Percentiles rank a stretch among this genome's conserved stretches.
Conservation (phyloP, 1,140 invertebrate genomes). For the Triops cancriformis region DNA sequence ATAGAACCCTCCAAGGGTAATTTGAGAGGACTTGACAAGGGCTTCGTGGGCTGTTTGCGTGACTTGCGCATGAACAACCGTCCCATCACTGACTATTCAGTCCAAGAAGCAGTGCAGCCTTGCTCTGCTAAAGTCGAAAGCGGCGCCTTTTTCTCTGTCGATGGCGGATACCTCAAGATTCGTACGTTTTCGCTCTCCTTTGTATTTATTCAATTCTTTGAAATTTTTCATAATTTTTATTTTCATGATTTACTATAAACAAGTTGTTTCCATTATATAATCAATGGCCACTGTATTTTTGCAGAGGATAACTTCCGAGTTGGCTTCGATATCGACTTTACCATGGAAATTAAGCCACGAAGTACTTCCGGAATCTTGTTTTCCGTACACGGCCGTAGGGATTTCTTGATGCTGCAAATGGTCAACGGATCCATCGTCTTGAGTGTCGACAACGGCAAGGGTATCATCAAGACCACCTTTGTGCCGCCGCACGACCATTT, state of each 20-base stretch:
- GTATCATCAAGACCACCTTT: constrained; percentile 64
- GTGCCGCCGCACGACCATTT: constrained; percentile 57
- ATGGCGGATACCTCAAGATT: constrained; percentile 56
- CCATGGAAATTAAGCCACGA: constrained; percentile 80
- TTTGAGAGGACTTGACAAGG: constrained; percentile 44
- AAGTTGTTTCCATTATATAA: too few relatives aligned
- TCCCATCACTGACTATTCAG: constrained; percentile 48
- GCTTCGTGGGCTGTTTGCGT: constrained; percentile 79
- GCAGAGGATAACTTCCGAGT: constrained; percentile 64
- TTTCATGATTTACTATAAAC: too few relatives aligned
- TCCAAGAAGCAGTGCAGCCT: constrained; percentile 54
- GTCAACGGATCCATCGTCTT: constrained; percentile 70
- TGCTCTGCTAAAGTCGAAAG: constrained; percentile 74
- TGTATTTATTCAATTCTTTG: too few relatives aligned
- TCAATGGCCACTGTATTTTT: too few relatives aligned
- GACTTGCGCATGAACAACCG: constrained; percentile 63
- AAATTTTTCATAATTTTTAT: too few relatives aligned
- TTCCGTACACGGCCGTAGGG: constrained; percentile 65
- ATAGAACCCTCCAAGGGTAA: constrained; percentile 34
- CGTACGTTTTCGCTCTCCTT: constrained; percentile 41
- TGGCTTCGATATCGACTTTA: constrained; percentile 65
- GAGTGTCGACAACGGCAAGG: constrained; percentile 73
- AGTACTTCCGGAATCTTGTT: constrained; percentile 62
- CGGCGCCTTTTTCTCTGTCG: constrained; percentile 79
- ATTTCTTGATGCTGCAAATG: constrained; percentile 80